phyloP scores from a whole-genome alignment of 2,888 invertebrate genomes.

The Falcaria lacertinaria region DNA sequence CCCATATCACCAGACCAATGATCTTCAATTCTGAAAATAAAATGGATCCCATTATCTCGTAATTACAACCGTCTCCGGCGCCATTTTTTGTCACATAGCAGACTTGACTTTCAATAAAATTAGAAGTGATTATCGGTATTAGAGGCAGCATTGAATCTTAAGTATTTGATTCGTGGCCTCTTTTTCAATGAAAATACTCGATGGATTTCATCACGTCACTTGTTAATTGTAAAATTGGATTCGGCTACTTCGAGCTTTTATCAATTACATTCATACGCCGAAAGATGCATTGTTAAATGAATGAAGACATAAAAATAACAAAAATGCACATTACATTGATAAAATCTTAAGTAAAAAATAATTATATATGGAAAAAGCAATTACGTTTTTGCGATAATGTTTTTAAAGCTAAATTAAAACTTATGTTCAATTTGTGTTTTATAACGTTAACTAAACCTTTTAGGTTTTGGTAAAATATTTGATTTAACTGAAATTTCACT shows the following conservation, averaged over 20 bases:
- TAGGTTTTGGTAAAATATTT: no score
- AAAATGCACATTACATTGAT: not conserved
- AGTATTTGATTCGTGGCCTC: not conserved
- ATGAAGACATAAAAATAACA: not conserved
- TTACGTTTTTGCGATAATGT: no score
- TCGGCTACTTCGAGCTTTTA: not conserved
- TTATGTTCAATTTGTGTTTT: no score
- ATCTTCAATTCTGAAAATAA: not conserved
- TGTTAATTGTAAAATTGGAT: not conserved
- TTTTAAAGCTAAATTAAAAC: no score
- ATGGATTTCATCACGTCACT: constrained; percentile 1
- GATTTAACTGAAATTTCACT: no score
- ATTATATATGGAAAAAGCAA: not conserved
- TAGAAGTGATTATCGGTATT: constrained; percentile 40
- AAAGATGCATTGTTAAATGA: not conserved
- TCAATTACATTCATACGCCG: not conserved
- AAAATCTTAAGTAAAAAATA: not conserved
- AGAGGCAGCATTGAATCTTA: constrained; percentile 13
- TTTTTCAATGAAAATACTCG: not conserved
- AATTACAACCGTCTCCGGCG: constrained; percentile 15
- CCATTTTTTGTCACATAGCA: constrained; percentile 31
- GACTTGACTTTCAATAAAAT: constrained; percentile 28
- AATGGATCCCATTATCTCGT: constrained; percentile 1
- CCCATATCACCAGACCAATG: not conserved
- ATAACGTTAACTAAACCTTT: no score